Evolutionary conservation across 2,888 invertebrate species (phyloP).

Genomic region (Phania funesta): DNA sequence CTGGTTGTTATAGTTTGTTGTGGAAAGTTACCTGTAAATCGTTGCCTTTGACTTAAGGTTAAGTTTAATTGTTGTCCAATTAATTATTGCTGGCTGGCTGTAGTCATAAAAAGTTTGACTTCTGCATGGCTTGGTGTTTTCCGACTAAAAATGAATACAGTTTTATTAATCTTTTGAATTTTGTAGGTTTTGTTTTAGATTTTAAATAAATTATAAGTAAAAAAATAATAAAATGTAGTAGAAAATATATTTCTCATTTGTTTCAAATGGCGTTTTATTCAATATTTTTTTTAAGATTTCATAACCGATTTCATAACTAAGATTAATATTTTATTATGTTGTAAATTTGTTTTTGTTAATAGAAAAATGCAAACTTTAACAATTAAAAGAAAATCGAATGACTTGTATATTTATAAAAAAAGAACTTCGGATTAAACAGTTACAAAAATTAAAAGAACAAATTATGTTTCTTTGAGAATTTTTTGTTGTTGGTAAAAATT

Average conservation of each 20-base stretch:
- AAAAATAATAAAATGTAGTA: neutral
- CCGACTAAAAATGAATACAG: conserved; percentile 55
- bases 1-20: conserved; percentile 55
- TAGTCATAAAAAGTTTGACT: neutral
- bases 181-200: neutral
- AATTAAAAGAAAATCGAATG: too few species aligned
- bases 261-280: neutral
- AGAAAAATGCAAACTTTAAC: too few species aligned
- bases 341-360: too few species aligned
- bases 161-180: conserved; percentile 26
- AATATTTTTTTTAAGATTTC: conserved; percentile 33
- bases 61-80: neutral
- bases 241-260: neutral
- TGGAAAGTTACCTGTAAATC: conserved; percentile 58
- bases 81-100: neutral
- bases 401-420: too few species aligned
- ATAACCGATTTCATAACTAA: conserved; percentile 15
- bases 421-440: too few species aligned
- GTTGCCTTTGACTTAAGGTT: neutral
- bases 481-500: too few species aligned
- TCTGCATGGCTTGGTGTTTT: neutral
- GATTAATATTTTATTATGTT: too few species aligned
- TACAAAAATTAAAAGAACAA: too few species aligned
- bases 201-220: neutral
- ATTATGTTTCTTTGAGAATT: too few species aligned